These are phyloP conservation scores for Amblyopsis hoosieri DNA, from an alignment of 2,797 vertebrate genomes.

Conservation along the genomic window DNA sequence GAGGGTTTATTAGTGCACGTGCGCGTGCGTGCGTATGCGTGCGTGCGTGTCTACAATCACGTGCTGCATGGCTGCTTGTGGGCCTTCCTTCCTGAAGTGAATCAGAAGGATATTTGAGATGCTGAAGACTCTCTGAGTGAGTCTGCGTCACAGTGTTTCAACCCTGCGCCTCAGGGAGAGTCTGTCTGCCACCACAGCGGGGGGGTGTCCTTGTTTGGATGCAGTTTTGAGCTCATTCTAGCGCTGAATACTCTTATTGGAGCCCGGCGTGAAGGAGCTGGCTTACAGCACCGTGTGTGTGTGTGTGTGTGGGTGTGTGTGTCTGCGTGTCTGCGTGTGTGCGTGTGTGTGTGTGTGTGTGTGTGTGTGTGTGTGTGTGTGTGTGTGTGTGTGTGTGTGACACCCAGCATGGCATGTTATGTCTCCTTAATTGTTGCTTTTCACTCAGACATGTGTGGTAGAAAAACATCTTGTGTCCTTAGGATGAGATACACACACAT, in stretches of 20 bases:
- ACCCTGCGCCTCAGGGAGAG: slow-evolving; percentile 44
- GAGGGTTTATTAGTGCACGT: slow-evolving; percentile 15
- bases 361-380: slow-evolving; percentile 26
- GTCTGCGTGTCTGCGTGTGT: too few species aligned
- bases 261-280: slow-evolving; percentile 38
- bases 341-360: slow-evolving; percentile 34
- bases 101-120: slow-evolving; percentile 56
- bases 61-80: neutral
- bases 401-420: slow-evolving; percentile 40
- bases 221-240: slow-evolving; percentile 30
- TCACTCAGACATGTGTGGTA: slow-evolving; percentile 53
- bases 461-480: slow-evolving; percentile 51
- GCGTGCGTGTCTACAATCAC: neutral
- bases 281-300: slow-evolving; percentile 38
- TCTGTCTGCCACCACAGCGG: slow-evolving; percentile 30
- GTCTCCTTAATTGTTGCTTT: slow-evolving; percentile 65
- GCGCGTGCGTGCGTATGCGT: slow-evolving; percentile 10
- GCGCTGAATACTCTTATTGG: slow-evolving; percentile 43
- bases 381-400: slow-evolving; percentile 10
- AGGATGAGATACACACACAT: slow-evolving; percentile 36
- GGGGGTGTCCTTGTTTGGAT: slow-evolving; percentile 42
- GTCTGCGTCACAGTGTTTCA: slow-evolving; percentile 42
- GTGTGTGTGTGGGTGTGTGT: neutral
- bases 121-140: slow-evolving; percentile 41
- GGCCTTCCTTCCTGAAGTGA: slow-evolving; percentile 10